Conservation (phyloP, 2,113 vertebrate genomes). For the Pipa parva region DNA sequence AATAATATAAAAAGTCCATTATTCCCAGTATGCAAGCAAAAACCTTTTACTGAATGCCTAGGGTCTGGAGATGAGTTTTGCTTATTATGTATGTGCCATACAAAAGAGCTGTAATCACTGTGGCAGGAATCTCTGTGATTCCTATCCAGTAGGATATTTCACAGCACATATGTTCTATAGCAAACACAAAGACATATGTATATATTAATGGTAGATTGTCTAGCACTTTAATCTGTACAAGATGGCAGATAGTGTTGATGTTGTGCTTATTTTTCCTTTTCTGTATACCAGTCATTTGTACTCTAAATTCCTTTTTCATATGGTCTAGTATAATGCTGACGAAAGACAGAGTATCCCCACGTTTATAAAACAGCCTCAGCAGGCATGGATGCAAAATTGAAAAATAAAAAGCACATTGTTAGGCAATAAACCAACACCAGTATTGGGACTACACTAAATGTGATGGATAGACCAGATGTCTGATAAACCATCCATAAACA, state of each 20-base stretch:
- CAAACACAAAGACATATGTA: conserved; percentile 10
- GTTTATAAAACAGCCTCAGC: conserved; percentile 26
- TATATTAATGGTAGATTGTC: background rate
- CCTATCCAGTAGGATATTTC: conserved; percentile 11
- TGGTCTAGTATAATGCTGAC: conserved; percentile 8
- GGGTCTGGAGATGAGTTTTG: background rate
- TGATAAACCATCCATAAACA: conserved; percentile 37
- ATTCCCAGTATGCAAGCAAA: background rate
- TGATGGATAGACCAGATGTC: conserved; percentile 42
- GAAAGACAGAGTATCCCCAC: conserved; percentile 12
- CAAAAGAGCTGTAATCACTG: background rate
- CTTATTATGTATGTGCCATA: background rate
- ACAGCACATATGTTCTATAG: conserved; percentile 19
- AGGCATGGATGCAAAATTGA: conserved; percentile 39
- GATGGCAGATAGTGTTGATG: background rate
- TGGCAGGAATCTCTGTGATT: conserved; percentile 4
- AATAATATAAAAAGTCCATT: too few species aligned
- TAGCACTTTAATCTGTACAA: background rate
- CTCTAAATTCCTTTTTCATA: conserved; percentile 10
- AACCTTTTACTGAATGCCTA: background rate
- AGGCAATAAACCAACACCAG: conserved; percentile 28
- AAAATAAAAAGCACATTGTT: conserved; percentile 40
- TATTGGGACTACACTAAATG: conserved; percentile 38
- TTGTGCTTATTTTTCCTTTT: background rate
- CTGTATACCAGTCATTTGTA: background rate